A percentile compares a stretch with the other conserved stretches of the same genome.
Evolutionary conservation across 92 coral and sea anemone genomes (phyloP).

Genomic region (Scolanthus callimorphus): DNA sequence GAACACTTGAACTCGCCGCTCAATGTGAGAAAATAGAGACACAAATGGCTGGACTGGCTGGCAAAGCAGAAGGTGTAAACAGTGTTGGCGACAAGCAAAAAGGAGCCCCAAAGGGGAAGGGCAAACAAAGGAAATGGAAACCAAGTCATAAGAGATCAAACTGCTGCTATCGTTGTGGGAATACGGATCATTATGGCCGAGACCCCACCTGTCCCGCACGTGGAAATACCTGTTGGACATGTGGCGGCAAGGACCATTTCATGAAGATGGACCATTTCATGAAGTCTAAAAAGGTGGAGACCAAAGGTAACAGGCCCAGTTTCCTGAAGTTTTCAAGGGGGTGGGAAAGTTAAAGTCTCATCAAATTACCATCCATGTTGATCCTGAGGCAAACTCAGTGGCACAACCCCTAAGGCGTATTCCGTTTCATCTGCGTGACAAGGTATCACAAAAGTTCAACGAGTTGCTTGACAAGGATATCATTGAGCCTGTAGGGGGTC

Average conservation of each 20-base stretch:
- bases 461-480: no score
- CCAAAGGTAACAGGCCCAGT: no score
- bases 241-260: conserved; percentile 19
- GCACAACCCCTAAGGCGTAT: no score
- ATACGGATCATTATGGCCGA: conserved; percentile 15
- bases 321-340: no score
- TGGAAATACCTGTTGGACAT: conserved; percentile 7
- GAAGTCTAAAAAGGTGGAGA: no score
- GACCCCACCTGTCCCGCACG: conserved; percentile 29
- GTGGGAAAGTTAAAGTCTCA: no score
- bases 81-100: conserved; percentile 12
- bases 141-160: conserved; percentile 10
- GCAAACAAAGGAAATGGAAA: not conserved
- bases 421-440: no score
- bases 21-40: conserved; percentile 25
- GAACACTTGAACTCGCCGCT: conserved; percentile 19
- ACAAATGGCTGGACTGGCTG: conserved; percentile 4
- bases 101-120: not conserved
- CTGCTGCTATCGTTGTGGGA: conserved; percentile 20
- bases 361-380: no score
- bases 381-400: no score
- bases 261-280: no score
- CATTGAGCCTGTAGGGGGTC: no score
- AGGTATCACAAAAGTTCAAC: no score
- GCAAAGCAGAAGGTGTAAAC: not conserved